Evolutionary conservation across 2,113 vertebrate genomes (phyloP).

Genomic region (Mionectes macconnelli): DNA sequence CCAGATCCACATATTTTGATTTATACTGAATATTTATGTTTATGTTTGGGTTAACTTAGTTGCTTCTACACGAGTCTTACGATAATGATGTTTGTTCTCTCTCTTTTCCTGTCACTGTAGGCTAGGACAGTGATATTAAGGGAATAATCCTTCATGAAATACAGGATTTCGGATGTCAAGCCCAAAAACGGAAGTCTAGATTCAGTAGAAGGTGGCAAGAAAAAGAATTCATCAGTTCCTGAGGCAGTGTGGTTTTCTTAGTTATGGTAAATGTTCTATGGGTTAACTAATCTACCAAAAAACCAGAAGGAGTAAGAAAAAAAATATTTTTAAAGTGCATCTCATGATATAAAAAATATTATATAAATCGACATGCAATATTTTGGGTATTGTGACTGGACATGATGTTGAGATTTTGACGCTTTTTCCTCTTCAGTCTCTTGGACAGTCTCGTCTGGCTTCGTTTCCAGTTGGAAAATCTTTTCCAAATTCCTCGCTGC

Average conservation of each 20-base stretch:
- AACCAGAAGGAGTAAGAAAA: not conserved
- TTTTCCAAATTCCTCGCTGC: not conserved
- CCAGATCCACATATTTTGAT: no score
- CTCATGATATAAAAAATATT: not conserved
- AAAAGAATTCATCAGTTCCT: not conserved
- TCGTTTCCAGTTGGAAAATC: not conserved
- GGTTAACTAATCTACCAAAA: not conserved
- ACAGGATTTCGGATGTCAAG: not conserved
- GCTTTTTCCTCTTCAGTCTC: not conserved
- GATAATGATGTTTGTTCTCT: not conserved
- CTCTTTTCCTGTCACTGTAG: not conserved
- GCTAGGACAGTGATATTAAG: not conserved
- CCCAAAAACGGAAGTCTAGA: not conserved
- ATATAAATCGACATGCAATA: not conserved
- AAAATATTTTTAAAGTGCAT: not conserved
- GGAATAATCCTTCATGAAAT: not conserved
- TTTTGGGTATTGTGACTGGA: not conserved
- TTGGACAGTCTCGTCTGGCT: not conserved
- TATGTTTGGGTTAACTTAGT: not conserved
- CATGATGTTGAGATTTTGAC: not conserved
- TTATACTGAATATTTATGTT: no score
- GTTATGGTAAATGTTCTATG: not conserved
- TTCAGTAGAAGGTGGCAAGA: not conserved
- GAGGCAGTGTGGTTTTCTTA: not conserved
- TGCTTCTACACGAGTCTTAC: no score